Evolutionary conservation across 2,113 vertebrate genomes (phyloP).

Genomic region (Thalassoma bifasciatum): DNA sequence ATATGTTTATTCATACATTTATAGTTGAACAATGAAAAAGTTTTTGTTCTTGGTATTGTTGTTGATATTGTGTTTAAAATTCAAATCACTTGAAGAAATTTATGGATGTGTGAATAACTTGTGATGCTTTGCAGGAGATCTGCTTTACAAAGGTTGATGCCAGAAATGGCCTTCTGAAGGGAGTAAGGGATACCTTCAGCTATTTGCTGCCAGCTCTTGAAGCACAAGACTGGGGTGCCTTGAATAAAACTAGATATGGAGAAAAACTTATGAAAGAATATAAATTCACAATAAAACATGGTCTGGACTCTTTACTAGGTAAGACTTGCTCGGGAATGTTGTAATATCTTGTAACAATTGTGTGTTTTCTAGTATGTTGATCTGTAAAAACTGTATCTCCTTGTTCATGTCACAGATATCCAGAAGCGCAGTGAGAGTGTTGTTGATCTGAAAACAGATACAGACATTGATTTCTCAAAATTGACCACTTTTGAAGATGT

Average conservation of each 20-base stretch:
- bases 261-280: conserved; percentile 81
- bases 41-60: too few species aligned
- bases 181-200: conserved; percentile 74
- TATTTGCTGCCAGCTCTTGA: conserved; percentile 83
- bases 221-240: conserved; percentile 83
- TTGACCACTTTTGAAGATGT: conserved; percentile 81
- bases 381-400: not conserved
- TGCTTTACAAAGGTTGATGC: conserved; percentile 85
- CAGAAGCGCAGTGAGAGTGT: conserved; percentile 79
- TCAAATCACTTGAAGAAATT: too few species aligned
- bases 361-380: too few species aligned
- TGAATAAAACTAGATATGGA: conserved; percentile 82
- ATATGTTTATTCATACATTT: too few species aligned
- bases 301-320: conserved; percentile 84
- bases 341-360: too few species aligned
- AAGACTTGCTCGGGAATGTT: too few species aligned
- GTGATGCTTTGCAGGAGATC: conserved; percentile 79
- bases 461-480: conserved; percentile 81
- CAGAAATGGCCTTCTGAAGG: conserved; percentile 82
- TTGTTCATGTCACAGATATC: conserved; percentile 73
- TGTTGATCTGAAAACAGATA: conserved; percentile 80
- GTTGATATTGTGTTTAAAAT: too few species aligned
- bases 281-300: conserved; percentile 79
- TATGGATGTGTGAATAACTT: too few species aligned
- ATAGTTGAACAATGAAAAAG: too few species aligned